Evolutionary conservation across 2,113 vertebrate species (phyloP).

Genomic region (Nothocercus julius): DNA sequence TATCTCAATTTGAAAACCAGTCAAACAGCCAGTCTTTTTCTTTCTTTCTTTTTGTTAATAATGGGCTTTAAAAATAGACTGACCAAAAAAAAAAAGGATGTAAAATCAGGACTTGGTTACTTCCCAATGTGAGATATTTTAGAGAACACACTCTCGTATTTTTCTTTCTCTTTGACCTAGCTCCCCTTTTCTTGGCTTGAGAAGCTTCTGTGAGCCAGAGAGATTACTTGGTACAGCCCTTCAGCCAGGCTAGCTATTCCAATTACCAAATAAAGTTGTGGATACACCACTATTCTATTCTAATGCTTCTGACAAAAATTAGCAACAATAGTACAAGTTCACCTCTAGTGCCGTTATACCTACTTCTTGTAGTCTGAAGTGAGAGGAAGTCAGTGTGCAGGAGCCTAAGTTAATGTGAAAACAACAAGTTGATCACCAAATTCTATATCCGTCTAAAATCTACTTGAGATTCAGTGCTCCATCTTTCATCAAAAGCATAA

Average conservation of each 20-base stretch:
- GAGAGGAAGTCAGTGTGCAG: not conserved
- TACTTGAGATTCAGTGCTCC: not conserved
- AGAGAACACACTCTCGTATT: not conserved
- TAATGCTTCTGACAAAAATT: not conserved
- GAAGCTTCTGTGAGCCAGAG: not conserved
- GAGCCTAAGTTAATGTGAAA: not conserved
- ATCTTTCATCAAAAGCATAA: not conserved
- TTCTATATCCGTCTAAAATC: not conserved
- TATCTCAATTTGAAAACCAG: not conserved
- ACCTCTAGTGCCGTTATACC: not conserved
- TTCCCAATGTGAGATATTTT: not conserved
- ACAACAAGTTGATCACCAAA: not conserved
- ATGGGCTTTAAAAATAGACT: not conserved
- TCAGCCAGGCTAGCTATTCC: not conserved
- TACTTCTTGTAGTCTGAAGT: not conserved
- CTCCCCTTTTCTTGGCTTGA: not conserved
- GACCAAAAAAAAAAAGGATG: not conserved
- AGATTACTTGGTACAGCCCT: not conserved
- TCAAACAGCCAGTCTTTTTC: not conserved
- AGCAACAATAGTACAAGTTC: not conserved
- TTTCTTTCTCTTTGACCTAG: not conserved
- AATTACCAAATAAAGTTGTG: not conserved
- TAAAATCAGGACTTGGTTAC: not conserved
- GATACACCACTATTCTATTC: not conserved
- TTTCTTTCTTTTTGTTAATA: not conserved